Evolutionary conservation across 2,888 invertebrate genomes (phyloP).

Genomic region (Dione juno): DNA sequence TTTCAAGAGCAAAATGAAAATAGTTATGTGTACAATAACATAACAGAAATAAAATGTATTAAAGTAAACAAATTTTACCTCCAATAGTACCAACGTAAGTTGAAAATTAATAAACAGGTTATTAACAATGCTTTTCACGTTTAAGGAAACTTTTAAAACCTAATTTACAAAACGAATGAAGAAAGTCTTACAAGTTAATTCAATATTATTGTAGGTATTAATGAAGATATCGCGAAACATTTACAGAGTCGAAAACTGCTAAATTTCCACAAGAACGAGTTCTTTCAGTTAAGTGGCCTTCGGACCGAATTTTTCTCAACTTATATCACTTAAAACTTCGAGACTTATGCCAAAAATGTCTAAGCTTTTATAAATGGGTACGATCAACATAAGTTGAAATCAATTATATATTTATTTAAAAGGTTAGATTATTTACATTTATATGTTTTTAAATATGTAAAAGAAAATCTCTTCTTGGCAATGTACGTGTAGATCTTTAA

Average conservation of each 20-base stretch:
- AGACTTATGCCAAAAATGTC: conserved; percentile 14
- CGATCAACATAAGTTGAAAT: not conserved
- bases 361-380: not conserved
- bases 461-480: too few relatives aligned
- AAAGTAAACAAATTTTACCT: too few relatives aligned
- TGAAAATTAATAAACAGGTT: too few relatives aligned
- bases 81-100: too few relatives aligned
- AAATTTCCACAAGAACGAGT: not conserved
- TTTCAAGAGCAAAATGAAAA: too few relatives aligned
- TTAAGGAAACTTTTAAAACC: not conserved
- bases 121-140: too few relatives aligned
- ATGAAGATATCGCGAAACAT: not conserved
- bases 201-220: not conserved
- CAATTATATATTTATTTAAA: not conserved
- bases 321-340: conserved; percentile 21
- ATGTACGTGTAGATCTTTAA: too few relatives aligned
- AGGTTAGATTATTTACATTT: not conserved
- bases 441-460: too few relatives aligned
- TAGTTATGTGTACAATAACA: too few relatives aligned
- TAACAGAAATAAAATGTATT: too few relatives aligned
- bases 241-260: not conserved
- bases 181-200: not conserved
- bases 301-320: conserved; percentile 5
- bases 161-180: not conserved
- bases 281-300: conserved; percentile 14